Conservation (phyloP, 2,888 invertebrate genomes). For the Dynastes tityus region DNA sequence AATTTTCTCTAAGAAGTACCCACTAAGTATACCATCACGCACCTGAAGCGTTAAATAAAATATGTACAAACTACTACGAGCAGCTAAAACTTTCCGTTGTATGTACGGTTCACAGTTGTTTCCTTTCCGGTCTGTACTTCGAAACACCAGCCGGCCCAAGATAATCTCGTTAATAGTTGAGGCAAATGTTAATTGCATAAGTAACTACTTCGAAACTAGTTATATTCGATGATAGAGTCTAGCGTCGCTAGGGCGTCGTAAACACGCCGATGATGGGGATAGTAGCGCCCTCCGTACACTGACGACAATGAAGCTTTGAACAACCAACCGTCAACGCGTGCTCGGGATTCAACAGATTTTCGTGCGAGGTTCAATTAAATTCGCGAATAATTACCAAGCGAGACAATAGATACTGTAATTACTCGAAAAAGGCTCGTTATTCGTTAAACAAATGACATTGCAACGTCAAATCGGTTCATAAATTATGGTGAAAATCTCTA, state of each 20-base stretch:
- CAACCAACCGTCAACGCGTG: background rate
- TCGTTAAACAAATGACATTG: background rate
- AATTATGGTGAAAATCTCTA: too few species aligned
- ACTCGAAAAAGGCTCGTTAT: background rate
- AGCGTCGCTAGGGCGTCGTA: constrained; percentile 16
- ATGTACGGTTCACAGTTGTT: background rate
- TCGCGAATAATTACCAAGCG: background rate
- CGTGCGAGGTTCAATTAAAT: background rate
- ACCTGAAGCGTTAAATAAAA: too few species aligned
- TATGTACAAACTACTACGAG: too few species aligned
- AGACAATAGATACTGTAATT: constrained; percentile 10
- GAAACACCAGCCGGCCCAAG: background rate
- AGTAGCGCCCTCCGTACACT: background rate
- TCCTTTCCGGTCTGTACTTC: background rate
- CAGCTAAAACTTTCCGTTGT: too few species aligned
- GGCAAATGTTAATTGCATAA: constrained; percentile 27
- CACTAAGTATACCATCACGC: too few species aligned
- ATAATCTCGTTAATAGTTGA: constrained; percentile 29
- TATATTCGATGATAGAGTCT: constrained; percentile 17
- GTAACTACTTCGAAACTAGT: constrained; percentile 27
- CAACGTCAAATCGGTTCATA: too few species aligned
- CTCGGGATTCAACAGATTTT: background rate
- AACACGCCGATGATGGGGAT: background rate
- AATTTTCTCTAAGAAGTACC: too few species aligned
- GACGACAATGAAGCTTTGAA: background rate